Percentiles rank a stretch among this genome's conserved stretches.
phyloP scores from a whole-genome alignment of 2,113 vertebrate genomes.

The Chloebia gouldiae region DNA sequence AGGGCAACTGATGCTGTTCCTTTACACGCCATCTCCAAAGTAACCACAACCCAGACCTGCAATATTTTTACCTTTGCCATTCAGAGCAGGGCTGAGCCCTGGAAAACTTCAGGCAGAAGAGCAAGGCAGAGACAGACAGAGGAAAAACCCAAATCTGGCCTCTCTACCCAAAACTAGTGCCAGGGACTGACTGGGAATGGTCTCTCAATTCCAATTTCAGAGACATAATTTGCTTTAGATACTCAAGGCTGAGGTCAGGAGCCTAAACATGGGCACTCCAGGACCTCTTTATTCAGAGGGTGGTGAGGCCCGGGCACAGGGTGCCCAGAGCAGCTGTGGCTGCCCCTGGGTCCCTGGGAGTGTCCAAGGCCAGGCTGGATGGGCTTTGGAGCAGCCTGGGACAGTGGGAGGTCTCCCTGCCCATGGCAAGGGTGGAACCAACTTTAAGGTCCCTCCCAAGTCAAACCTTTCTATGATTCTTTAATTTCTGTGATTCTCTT shows the following conservation, averaged over 20 bases:
- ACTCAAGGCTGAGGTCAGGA: neutral
- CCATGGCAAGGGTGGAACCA: neutral
- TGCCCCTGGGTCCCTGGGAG: neutral
- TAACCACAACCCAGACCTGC: neutral
- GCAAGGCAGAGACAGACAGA: neutral
- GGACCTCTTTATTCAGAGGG: neutral
- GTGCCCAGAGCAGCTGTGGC: neutral
- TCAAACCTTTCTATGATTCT: neutral
- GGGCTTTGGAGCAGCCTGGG: neutral
- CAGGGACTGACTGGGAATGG: neutral
- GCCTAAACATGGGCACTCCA: neutral
- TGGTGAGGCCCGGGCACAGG: neutral
- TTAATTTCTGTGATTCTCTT: neutral
- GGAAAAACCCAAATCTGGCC: neutral
- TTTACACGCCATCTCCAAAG: neutral
- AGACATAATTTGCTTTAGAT: neutral
- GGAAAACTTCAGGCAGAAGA: neutral
- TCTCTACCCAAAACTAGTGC: neutral
- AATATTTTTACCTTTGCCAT: neutral
- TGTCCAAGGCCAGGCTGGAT: fast-evolving
- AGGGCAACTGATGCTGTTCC: neutral
- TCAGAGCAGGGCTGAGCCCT: neutral
- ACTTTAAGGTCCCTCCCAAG: neutral
- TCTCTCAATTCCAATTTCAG: neutral
- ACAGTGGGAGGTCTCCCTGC: neutral